A percentile compares a stretch with the other conserved stretches of the same genome.
phyloP scores from a whole-genome alignment of 2,888 invertebrate species.

The Heteromyza rotundicornis region DNA sequence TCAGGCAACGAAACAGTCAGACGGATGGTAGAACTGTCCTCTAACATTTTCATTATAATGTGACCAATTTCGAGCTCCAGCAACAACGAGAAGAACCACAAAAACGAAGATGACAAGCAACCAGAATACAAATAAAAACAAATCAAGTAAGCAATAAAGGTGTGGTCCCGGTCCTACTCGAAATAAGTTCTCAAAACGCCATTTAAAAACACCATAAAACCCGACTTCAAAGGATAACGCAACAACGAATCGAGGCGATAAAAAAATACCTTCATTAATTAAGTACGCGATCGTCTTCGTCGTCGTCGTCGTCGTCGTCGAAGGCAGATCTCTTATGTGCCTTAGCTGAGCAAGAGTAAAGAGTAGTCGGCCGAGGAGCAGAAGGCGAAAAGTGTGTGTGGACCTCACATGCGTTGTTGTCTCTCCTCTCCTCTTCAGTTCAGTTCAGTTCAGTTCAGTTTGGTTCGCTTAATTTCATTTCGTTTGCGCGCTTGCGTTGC shows the following conservation, averaged over 20 bases:
- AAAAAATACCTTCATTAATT: conserved; percentile 34
- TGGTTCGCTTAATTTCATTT: conserved; percentile 18
- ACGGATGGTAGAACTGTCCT: background rate
- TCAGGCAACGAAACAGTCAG: background rate
- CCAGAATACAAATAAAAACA: background rate
- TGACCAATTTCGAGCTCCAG: background rate
- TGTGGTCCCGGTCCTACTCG: conserved; percentile 25
- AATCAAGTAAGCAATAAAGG: conserved; percentile 24
- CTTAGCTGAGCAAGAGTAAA: background rate
- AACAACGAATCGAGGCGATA: conserved; percentile 26
- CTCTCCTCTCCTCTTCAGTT: conserved; percentile 2
- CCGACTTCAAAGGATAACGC: conserved; percentile 32
- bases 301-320: background rate
- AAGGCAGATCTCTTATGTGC: background rate
- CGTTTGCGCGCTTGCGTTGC: too few species aligned
- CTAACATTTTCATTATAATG: conserved; percentile 15
- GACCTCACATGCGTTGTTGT: background rate
- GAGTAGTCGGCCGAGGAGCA: background rate
- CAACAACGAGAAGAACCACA: conserved; percentile 6
- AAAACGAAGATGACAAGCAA: background rate
- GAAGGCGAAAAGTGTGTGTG: background rate
- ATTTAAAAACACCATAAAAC: conserved; percentile 29
- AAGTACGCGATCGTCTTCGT: conserved; percentile 30
- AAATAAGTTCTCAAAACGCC: conserved; percentile 34
- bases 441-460: too few species aligned